These are phyloP conservation scores for Elephas maximus DNA, from an alignment of 2,113 vertebrate species.

Conservation along the genomic window DNA sequence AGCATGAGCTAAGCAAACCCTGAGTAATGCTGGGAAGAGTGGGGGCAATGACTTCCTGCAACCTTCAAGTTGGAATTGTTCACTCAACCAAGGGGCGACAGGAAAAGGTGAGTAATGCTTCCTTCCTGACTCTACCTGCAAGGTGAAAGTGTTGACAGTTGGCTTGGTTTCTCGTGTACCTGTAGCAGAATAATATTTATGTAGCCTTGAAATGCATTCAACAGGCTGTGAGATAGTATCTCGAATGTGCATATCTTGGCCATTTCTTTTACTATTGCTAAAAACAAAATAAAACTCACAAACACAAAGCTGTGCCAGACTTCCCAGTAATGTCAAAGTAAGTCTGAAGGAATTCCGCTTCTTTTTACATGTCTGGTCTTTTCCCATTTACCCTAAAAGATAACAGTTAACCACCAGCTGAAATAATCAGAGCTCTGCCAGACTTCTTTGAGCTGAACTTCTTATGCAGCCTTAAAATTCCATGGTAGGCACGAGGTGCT, in stretches of 20 bases:
- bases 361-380: not conserved
- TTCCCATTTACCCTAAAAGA: not conserved
- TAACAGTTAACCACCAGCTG: not conserved
- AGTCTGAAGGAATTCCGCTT: not conserved
- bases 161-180: not conserved
- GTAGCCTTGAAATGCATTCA: not conserved
- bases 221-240: not conserved
- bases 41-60: not conserved
- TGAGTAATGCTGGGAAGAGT: not conserved
- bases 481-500: rapidly evolving
- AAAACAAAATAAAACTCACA: not conserved
- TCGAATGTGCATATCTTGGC: not conserved
- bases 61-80: not conserved
- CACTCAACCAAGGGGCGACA: not conserved
- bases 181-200: not conserved
- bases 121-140: not conserved
- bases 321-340: not conserved
- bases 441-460: not conserved
- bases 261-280: not conserved
- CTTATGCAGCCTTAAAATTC: not conserved
- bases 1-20: not conserved
- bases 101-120: not conserved
- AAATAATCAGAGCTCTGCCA: not conserved
- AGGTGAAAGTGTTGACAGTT: not conserved
- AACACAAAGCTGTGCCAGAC: not conserved